phyloP scores from a whole-genome alignment of 2,888 invertebrate species.

The Macroteleia sp. region DNA sequence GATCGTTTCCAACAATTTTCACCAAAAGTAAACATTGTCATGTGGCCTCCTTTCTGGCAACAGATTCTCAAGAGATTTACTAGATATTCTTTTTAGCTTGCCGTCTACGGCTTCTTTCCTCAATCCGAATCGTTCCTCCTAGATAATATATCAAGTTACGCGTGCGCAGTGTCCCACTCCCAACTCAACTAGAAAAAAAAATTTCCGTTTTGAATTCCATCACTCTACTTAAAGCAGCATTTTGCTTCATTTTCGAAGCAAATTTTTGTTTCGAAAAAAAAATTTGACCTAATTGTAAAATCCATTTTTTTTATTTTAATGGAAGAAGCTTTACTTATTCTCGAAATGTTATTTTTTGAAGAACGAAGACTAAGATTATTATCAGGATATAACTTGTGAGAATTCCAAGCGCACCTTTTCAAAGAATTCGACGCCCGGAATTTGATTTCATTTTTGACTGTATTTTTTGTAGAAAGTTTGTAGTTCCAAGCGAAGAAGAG shows the following conservation, averaged over 20 bases:
- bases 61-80: too few species aligned
- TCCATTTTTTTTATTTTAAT: too few species aligned
- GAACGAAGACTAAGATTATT: too few species aligned
- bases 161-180: conserved; percentile 67
- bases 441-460: conserved; percentile 31
- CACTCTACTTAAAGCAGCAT: too few species aligned
- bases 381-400: too few species aligned
- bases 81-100: conserved; percentile 36
- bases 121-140: conserved; percentile 48
- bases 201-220: conserved; percentile 74
- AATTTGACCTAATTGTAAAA: neutral
- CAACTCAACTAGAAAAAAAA: conserved; percentile 58
- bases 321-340: too few species aligned
- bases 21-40: too few species aligned
- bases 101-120: conserved; percentile 22
- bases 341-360: too few species aligned
- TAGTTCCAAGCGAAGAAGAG: conserved; percentile 51
- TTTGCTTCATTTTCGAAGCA: too few species aligned
- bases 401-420: conserved; percentile 11
- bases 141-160: conserved; percentile 55
- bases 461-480: conserved; percentile 47
- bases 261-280: neutral
- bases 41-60: too few species aligned
- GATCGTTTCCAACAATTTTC: too few species aligned
- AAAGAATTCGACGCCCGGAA: conserved; percentile 3